Percentiles rank a stretch among this genome's conserved stretches.
Conservation (phyloP, 2,888 invertebrate genomes). For the Drepanosiphum platanoidis region DNA sequence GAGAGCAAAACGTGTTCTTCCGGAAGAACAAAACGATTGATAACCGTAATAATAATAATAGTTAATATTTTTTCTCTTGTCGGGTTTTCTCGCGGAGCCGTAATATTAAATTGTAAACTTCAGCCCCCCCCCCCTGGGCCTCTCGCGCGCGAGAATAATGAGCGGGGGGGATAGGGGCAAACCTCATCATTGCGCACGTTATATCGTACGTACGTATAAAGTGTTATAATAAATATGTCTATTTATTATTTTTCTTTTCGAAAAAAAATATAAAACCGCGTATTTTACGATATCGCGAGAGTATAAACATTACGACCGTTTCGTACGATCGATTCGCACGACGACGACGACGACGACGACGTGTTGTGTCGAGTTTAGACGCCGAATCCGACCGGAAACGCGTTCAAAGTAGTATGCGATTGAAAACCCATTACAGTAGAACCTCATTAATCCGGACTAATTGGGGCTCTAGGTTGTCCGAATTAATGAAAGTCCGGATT, state of each 20-base stretch:
- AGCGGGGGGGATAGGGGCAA: background rate
- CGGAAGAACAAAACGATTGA: conserved; percentile 53
- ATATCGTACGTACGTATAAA: background rate
- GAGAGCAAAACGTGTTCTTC: conserved; percentile 40
- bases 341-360: too few species aligned
- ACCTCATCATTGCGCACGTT: background rate
- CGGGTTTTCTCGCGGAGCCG: conserved; percentile 1
- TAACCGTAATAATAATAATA: conserved; percentile 48
- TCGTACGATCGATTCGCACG: too few species aligned
- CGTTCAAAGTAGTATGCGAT: too few species aligned
- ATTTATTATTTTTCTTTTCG: conserved; percentile 15
- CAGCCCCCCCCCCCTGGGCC: background rate
- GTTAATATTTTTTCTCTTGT: conserved; percentile 49
- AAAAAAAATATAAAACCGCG: background rate
- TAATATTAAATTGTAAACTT: conserved; percentile 25
- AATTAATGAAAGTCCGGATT: too few species aligned
- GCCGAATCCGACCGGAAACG: too few species aligned
- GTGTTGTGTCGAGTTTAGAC: too few species aligned
- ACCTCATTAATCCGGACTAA: too few species aligned
- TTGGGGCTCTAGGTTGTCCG: too few species aligned
- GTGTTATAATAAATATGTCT: background rate
- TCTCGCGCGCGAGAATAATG: conserved; percentile 17
- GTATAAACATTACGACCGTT: too few species aligned
- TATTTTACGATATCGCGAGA: background rate
- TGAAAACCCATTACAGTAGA: too few species aligned